Evolutionary conservation across 2,888 invertebrate species (phyloP), one percentile per base, ranked within the genome.

Genomic region (Sipunculus nudus): DNA sequence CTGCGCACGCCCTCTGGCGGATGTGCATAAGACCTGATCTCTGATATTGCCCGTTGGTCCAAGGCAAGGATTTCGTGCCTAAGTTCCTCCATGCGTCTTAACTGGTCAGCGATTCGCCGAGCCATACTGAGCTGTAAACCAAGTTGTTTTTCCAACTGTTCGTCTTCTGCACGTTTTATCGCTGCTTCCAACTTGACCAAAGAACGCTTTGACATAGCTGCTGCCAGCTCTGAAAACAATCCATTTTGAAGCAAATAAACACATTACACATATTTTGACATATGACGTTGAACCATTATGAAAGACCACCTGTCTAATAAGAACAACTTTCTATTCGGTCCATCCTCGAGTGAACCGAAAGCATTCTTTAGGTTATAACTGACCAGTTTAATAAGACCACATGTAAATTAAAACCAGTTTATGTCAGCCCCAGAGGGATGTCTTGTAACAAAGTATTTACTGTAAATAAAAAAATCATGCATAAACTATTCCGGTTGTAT

Each of bases 31-130:
- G 77, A 73, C 65, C 75, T 77, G 55, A 81, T 71, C 65, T 81
- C 81, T 3, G 79, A 72, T 13, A 80, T 74, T 0, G 79, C 77
- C 59, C 75, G 77, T 57, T 72, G 73, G 63, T 81, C 78, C 70
- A 81, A 71, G 39, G 73, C 73, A 21, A 80, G 62, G 6, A 80
- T 78, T 5, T 75, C 71, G 58, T 77, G 77, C n/a, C 35, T 38
- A 25, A 57, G 41, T 31, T 55, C 59, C 49, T 63, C 63, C 6
- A 63, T 61, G 2, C 57, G 29, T 39, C 38, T 2, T 26, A 63
- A 53, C 32, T 62, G 58, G 19, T 65, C 65, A 5, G 58, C 29
- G 23, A 65, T 52, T 26, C 53, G 39, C 26, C 28, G 5, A 5
- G 65, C 61, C 61, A 62, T 62, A 25, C 35, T 23, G 43, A 65